Evolutionary conservation across 2,113 vertebrate genomes (phyloP), one percentile per base, ranked within the genome.

Genomic region (Procavia capensis): DNA sequence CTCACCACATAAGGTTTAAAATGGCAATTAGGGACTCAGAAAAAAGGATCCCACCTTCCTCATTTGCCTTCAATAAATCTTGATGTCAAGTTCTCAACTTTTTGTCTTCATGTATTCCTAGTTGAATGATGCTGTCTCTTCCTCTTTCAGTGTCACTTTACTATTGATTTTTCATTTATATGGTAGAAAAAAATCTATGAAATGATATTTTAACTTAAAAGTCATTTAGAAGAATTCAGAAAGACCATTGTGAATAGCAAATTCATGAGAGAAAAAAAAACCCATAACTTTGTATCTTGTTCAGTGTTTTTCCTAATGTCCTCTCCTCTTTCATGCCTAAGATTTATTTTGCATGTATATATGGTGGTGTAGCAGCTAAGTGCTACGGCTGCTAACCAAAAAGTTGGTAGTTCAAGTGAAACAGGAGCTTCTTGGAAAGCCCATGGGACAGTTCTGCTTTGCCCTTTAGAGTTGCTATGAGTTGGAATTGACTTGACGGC

Each of bases 1-100:
- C 22, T 92, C 63, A 74, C 36, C 19, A 80, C 84, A n/a, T 89
- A 87, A 93, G 64, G 92, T 85, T 95, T 64, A 54, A 95, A 95
- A 95, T 79, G 54, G 34, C 88, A 95, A 24, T 43, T 88, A 88
- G 41, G 82, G 83, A 83, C 68, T 88, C 66, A 85, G 82, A 31
- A 76, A 91, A 82, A 68, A 54, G 9, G 25, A 79, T 11, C 45
- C 4, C 57, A 41, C 16, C 59, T 54, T 31, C 34, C 31, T 91
- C 34, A 75, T 90, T 93, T 94, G 29, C 85, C 59, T 82, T 87
- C 72, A 74, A 83, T 75, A 92, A 90, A 61, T 75, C 57, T 91
- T 93, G 24, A 29, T 97, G 36, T 80, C 84, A 85, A 90, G 50
- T 54, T 61, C 25, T 88, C 80, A 45, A 66, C 76, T 85, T 68